Percentiles rank a stretch among this genome's conserved stretches.
Conservation (phyloP, 2,113 vertebrate species). For the Narcine bancroftii region DNA sequence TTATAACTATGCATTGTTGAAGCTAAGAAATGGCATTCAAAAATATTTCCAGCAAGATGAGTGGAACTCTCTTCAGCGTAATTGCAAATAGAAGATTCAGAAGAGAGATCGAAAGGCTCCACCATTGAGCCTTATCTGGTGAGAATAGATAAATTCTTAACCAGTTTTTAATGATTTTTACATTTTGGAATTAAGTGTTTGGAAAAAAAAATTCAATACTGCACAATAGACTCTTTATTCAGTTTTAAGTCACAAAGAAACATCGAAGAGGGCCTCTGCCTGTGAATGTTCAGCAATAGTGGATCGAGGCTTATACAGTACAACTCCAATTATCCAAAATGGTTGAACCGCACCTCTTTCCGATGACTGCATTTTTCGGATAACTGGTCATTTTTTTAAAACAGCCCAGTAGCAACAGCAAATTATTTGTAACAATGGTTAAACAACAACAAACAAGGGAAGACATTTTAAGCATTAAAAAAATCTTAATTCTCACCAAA, state of each 20-base stretch:
- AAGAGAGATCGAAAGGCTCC: neutral
- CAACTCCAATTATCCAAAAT: too few species aligned
- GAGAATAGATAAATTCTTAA: conserved; percentile 12
- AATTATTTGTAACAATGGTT: too few species aligned
- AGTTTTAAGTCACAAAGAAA: neutral
- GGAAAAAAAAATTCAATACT: neutral
- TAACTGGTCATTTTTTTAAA: too few species aligned
- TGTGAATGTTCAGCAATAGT: conserved; percentile 4
- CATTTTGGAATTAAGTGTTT: neutral
- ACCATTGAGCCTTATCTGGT: neutral
- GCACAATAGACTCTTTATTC: neutral
- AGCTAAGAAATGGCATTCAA: neutral
- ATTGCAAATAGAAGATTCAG: neutral
- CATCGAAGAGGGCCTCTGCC: neutral
- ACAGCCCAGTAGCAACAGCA: too few species aligned
- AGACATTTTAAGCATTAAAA: too few species aligned
- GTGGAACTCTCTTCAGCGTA: neutral
- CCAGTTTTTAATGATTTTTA: conserved; percentile 6
- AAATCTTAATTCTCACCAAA: too few species aligned
- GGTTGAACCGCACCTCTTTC: too few species aligned
- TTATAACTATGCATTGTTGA: neutral
- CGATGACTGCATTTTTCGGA: too few species aligned
- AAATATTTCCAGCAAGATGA: neutral
- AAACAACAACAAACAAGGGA: too few species aligned
- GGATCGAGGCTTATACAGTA: too few species aligned